These are phyloP conservation scores for Clarias batrachus DNA, from an alignment of 2,113 vertebrate genomes.

Conservation along the genomic window DNA sequence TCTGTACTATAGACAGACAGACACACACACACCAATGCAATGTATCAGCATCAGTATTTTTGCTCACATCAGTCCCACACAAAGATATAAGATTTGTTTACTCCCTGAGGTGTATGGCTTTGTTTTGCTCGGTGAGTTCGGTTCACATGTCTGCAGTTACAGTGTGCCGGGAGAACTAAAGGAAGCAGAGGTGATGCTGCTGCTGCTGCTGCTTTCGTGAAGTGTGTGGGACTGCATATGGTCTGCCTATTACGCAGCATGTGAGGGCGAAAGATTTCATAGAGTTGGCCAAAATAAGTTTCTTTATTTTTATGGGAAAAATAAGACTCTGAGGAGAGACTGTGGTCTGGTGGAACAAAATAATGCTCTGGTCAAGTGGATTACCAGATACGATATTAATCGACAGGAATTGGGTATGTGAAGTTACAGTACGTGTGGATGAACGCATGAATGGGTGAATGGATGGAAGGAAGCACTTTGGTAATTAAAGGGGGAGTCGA, in stretches of 20 bases:
- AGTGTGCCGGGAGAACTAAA: conserved; percentile 20
- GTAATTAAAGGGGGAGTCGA: too few species aligned
- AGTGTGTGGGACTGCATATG: conserved; percentile 29
- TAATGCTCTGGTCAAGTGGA: too few species aligned
- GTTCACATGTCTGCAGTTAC: conserved; percentile 9
- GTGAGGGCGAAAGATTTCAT: conserved; percentile 22
- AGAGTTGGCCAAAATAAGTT: not conserved
- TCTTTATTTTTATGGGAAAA: not conserved
- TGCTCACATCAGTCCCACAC: conserved; percentile 11
- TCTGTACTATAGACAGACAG: not conserved
- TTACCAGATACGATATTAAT: not conserved
- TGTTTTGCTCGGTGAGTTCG: conserved; percentile 8
- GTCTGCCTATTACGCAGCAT: conserved; percentile 35
- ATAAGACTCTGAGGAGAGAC: not conserved
- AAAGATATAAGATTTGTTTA: conserved; percentile 38
- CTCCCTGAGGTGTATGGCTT: not conserved
- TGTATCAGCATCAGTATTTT: not conserved
- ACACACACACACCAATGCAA: conserved; percentile 5
- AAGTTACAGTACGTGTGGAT: not conserved
- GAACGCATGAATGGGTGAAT: not conserved
- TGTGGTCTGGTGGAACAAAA: not conserved
- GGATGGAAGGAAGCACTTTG: not conserved
- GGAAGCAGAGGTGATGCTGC: conserved; percentile 9
- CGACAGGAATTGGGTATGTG: not conserved
- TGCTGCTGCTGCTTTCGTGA: not conserved